Evolutionary conservation across 2,888 invertebrate genomes (phyloP).

Genomic region (Netelia fuscicornis): DNA sequence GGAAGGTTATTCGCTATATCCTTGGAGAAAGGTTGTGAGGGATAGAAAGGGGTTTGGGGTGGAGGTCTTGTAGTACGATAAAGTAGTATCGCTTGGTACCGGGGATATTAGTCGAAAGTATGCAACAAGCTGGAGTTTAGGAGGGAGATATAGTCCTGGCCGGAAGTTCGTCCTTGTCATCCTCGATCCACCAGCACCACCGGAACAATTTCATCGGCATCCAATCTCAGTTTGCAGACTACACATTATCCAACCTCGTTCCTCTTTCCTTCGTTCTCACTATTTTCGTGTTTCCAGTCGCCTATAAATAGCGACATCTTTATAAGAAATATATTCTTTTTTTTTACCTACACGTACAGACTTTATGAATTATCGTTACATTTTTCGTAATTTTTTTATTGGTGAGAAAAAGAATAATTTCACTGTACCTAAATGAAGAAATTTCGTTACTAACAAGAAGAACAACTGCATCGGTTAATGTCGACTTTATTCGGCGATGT

Average conservation of each 20-base stretch:
- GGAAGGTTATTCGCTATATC: constrained; percentile 12
- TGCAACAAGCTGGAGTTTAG: constrained; percentile 73
- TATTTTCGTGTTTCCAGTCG: not conserved
- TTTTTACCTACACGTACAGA: not conserved
- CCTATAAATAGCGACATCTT: not conserved
- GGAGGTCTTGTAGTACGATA: constrained; percentile 8
- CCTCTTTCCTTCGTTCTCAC: constrained; percentile 28
- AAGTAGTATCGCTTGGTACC: constrained; percentile 16
- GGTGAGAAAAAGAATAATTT: no score
- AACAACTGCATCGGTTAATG: no score
- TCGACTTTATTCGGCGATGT: no score
- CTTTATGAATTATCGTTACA: not conserved
- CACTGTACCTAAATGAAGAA: no score
- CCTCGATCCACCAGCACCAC: constrained; percentile 59
- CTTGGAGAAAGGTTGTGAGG: constrained; percentile 1
- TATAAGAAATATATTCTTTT: no score
- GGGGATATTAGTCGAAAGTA: constrained; percentile 77
- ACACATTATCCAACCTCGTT: constrained; percentile 44
- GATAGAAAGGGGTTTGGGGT: not conserved
- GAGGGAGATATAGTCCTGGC: constrained; percentile 46
- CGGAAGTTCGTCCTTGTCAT: constrained; percentile 41
- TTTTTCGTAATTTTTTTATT: no score
- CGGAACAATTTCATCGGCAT: constrained; percentile 79
- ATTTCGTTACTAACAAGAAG: no score
- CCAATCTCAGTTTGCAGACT: constrained; percentile 74